Conservation (phyloP, 2,797 vertebrate genomes). For the Enteromius fasciolatus region DNA sequence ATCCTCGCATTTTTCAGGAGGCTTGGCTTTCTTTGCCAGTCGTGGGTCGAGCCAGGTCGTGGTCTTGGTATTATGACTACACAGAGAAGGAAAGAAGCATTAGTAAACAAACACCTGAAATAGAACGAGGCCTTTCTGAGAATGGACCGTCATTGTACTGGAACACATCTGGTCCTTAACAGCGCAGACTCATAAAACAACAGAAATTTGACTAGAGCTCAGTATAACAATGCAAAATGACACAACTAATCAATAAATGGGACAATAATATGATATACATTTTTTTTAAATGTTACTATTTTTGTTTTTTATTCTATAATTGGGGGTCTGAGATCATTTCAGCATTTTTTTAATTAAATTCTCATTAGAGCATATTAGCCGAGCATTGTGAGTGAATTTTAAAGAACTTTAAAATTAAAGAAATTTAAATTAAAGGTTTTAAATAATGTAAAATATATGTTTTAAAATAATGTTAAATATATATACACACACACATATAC, state of each 20-base stretch:
- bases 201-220: not conserved
- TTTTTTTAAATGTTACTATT: rapidly evolving
- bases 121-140: not conserved
- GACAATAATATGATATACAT: not conserved
- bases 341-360: too few relatives aligned
- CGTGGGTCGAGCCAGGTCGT: slow-evolving; percentile 98
- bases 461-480: too few relatives aligned
- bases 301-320: not conserved
- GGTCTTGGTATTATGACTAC: slow-evolving; percentile 96
- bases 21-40: slow-evolving; percentile 95
- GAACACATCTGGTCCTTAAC: not conserved
- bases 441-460: too few relatives aligned
- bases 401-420: too few relatives aligned
- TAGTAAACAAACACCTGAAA: slow-evolving; percentile 15
- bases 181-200: not conserved
- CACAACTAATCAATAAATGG: not conserved
- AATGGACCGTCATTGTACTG: not conserved
- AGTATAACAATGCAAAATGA: not conserved
- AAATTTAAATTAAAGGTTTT: too few relatives aligned
- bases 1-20: slow-evolving; percentile 95
- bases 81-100: slow-evolving; percentile 48
- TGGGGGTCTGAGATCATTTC: not conserved
- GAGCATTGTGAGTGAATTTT: too few relatives aligned
- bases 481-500: too few relatives aligned
- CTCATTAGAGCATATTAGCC: too few relatives aligned